phyloP scores from a whole-genome alignment of 2,797 vertebrate genomes.

The Tapirus indicus region DNA sequence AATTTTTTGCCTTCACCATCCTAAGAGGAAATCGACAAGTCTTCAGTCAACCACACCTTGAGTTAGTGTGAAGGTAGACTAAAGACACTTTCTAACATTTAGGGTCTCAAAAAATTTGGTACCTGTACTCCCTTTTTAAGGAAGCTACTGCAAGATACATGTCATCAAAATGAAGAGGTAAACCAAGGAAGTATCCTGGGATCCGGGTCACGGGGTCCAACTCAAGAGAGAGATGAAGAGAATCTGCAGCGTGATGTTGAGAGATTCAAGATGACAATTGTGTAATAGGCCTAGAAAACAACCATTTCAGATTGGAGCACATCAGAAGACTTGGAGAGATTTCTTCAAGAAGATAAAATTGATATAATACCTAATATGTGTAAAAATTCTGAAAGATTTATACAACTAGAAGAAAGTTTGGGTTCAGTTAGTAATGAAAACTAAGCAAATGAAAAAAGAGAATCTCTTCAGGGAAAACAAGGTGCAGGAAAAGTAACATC shows the following conservation, averaged over 20 bases:
- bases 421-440: conserved; percentile 54
- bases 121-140: not conserved
- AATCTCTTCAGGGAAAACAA: not conserved
- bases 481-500: not conserved
- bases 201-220: not conserved
- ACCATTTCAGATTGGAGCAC: not conserved
- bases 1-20: not conserved
- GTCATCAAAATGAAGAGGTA: not conserved
- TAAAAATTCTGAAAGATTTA: conserved; percentile 30
- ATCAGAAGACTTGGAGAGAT: not conserved
- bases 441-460: not conserved
- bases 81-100: not conserved
- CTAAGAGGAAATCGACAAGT: not conserved
- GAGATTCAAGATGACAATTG: not conserved
- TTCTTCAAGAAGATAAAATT: conserved; percentile 44
- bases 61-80: not conserved
- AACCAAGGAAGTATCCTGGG: not conserved
- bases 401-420: not conserved
- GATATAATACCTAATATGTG: not conserved
- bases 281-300: not conserved
- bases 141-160: not conserved
- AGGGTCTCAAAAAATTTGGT: conserved; percentile 39
- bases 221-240: not conserved
- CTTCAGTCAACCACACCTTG: not conserved
- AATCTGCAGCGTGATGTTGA: not conserved